Percentiles rank a stretch among this genome's conserved stretches.
phyloP scores from a whole-genome alignment of 2,888 invertebrate genomes.

The Xestia xanthographa region DNA sequence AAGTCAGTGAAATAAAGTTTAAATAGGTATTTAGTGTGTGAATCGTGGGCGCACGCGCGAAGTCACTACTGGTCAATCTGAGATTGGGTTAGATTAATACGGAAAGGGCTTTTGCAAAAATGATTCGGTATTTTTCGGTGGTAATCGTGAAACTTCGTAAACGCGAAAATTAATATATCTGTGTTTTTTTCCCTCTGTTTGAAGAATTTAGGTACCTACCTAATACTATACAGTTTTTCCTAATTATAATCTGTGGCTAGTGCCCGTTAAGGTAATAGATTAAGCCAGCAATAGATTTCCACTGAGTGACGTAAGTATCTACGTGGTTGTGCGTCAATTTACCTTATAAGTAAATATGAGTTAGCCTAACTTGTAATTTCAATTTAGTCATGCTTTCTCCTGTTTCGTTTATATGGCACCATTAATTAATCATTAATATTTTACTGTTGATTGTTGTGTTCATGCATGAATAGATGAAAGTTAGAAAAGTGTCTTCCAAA shows the following conservation, averaged over 20 bases:
- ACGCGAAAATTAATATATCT: not conserved
- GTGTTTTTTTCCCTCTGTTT: too few species aligned
- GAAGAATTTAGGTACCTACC: not conserved
- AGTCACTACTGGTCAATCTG: conserved; percentile 72
- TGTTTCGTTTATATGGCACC: not conserved
- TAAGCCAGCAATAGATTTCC: not conserved
- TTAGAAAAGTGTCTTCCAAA: not conserved
- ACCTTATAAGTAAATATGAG: not conserved
- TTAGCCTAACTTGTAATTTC: not conserved
- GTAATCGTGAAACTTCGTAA: not conserved
- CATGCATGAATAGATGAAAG: not conserved
- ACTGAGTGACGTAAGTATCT: not conserved
- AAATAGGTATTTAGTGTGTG: not conserved
- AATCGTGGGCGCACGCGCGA: conserved; percentile 69
- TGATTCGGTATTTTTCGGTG: not conserved
- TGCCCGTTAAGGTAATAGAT: not conserved
- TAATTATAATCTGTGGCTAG: not conserved
- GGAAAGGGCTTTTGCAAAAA: conserved; percentile 65
- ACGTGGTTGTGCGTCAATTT: not conserved
- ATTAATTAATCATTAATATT: not conserved
- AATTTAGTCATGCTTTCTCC: not conserved
- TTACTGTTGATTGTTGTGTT: not conserved
- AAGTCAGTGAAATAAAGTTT: not conserved
- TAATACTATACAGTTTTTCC: not conserved
- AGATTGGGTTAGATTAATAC: conserved; percentile 59